phyloP scores from a whole-genome alignment of 2,888 invertebrate species.

The Yponomeuta malinellus region DNA sequence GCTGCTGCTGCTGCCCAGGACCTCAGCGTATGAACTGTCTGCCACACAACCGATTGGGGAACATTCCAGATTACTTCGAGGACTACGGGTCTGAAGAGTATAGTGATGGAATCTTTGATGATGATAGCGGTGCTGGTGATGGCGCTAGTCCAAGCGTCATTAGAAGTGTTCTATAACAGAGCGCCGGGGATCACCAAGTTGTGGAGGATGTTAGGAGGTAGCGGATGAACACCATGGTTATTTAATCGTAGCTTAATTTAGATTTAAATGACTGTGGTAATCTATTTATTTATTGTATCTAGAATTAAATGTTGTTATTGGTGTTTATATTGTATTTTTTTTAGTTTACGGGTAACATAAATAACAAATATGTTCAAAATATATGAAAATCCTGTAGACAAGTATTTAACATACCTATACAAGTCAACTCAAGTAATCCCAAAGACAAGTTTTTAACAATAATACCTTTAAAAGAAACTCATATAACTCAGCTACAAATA shows the following conservation, averaged over 20 bases:
- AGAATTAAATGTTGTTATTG: too few relatives aligned
- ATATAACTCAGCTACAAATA: not conserved
- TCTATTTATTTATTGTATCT: not conserved
- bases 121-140: not conserved
- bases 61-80: not conserved
- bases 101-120: not conserved
- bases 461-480: too few relatives aligned
- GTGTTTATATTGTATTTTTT: too few relatives aligned
- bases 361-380: too few relatives aligned
- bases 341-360: too few relatives aligned
- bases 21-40: not conserved
- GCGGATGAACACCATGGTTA: not conserved
- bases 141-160: not conserved
- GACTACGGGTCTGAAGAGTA: not conserved
- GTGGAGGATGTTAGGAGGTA: not conserved
- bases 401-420: too few relatives aligned
- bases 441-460: too few relatives aligned
- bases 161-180: not conserved
- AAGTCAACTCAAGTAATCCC: too few relatives aligned
- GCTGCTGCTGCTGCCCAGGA: slow-evolving; percentile 5
- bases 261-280: not conserved
- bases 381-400: too few relatives aligned
- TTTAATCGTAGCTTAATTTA: not conserved
- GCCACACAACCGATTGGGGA: not conserved
- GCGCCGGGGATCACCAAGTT: not conserved